Conservation (phyloP, 1,140 invertebrate genomes). For the Nixonia krombeini region DNA sequence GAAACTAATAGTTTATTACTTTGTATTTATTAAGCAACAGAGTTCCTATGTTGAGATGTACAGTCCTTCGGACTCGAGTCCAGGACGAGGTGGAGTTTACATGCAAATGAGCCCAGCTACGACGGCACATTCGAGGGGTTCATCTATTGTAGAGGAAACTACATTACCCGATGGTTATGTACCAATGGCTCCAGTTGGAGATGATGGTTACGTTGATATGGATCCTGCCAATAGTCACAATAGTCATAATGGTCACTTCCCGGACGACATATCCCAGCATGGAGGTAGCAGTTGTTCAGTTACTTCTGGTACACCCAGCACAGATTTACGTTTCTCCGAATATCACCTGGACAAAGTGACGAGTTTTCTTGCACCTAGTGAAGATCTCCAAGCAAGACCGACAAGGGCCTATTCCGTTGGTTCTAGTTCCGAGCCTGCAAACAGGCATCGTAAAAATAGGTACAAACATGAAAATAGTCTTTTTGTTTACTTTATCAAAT, state of each 20-base stretch:
- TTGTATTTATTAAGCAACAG: no score
- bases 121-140: conserved; percentile 57
- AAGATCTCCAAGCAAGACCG: conserved; percentile 76
- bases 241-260: conserved; percentile 59
- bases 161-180: conserved; percentile 74
- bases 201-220: conserved; percentile 80
- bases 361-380: conserved; percentile 75
- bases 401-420: conserved; percentile 90
- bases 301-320: conserved; percentile 80
- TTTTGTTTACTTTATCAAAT: no score
- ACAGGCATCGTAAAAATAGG: conserved; percentile 67
- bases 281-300: conserved; percentile 78
- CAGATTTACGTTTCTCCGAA: conserved; percentile 75
- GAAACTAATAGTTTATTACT: no score
- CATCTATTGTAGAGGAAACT: conserved; percentile 62
- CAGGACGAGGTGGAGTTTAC: conserved; percentile 66
- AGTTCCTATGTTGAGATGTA: conserved; percentile 75
- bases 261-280: conserved; percentile 73
- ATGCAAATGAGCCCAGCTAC: conserved; percentile 75
- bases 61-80: conserved; percentile 71
- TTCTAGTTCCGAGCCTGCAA: conserved; percentile 77
- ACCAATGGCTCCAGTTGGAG: conserved; percentile 75
- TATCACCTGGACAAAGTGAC: conserved; percentile 79
- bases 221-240: conserved; percentile 65
- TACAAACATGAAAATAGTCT: conserved; percentile 6